Percentiles rank a stretch among this genome's conserved stretches.
These are phyloP conservation scores for Catharus bicknelli DNA, from an alignment of 2,113 vertebrate genomes.

Conservation along the genomic window DNA sequence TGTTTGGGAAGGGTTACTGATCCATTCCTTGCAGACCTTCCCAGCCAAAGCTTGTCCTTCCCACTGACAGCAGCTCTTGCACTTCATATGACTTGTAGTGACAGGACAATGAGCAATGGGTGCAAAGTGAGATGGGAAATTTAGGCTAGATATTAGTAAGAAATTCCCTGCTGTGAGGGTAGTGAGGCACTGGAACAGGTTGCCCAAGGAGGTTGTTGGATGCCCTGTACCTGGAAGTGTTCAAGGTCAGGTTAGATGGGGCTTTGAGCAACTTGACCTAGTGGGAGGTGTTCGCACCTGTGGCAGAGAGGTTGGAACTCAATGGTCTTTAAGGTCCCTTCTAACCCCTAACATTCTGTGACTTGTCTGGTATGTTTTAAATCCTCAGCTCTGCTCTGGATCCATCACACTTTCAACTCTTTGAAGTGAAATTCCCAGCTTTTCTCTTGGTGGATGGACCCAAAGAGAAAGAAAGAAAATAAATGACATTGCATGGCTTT, in stretches of 20 bases:
- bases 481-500: background rate
- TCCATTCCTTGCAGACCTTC: background rate
- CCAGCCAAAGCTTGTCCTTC: background rate
- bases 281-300: rapidly evolving
- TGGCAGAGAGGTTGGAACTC: background rate
- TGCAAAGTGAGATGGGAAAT: background rate
- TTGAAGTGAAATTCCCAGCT: background rate
- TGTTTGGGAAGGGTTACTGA: background rate
- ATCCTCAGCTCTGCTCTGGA: too few species aligned
- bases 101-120: background rate
- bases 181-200: background rate
- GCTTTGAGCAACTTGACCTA: background rate
- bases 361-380: background rate
- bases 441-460: background rate
- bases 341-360: background rate
- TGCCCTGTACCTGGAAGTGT: background rate
- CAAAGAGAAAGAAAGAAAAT: background rate
- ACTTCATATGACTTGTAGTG: background rate
- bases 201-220: background rate
- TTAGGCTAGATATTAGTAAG: too few species aligned
- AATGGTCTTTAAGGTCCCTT: background rate
- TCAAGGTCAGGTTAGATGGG: background rate
- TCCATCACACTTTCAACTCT: background rate
- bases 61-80: background rate
- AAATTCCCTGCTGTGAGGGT: background rate